A percentile compares a stretch with the other conserved stretches of the same genome.
Evolutionary conservation across 1,140 invertebrate genomes (phyloP).

Genomic region (Doryteuthis pealeii): DNA sequence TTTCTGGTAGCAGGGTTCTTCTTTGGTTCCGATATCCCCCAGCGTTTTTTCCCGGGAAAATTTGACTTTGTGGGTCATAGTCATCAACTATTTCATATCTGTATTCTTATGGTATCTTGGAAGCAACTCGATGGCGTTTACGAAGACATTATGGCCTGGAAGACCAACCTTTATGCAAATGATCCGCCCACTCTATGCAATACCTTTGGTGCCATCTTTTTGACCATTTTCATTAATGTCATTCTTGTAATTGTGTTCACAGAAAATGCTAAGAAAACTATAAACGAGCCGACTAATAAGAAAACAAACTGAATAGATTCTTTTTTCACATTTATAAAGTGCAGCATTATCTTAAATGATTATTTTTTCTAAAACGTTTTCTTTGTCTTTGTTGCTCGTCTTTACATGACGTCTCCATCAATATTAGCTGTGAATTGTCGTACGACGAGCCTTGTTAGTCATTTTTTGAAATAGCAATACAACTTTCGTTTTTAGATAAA

Average conservation of each 20-base stretch:
- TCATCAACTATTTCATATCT: slow-evolving; percentile 58
- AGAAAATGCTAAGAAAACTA: background rate
- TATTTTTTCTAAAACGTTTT: too few relatives aligned
- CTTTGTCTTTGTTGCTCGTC: too few relatives aligned
- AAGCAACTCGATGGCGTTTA: slow-evolving; percentile 53
- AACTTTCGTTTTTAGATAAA: too few relatives aligned
- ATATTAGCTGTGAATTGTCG: too few relatives aligned
- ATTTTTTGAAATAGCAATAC: too few relatives aligned
- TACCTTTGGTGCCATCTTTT: slow-evolving; percentile 44
- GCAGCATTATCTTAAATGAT: too few relatives aligned
- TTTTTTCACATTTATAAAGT: too few relatives aligned
- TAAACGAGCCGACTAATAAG: too few relatives aligned
- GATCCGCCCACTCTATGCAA: slow-evolving; percentile 40
- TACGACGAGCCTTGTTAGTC: too few relatives aligned
- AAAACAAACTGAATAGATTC: too few relatives aligned
- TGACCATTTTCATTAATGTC: slow-evolving; percentile 33
- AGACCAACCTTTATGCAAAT: slow-evolving; percentile 6
- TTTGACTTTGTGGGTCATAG: slow-evolving; percentile 58
- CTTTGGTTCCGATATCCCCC: slow-evolving; percentile 56
- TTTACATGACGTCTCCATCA: too few relatives aligned
- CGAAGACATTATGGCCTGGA: slow-evolving; percentile 32
- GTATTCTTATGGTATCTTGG: slow-evolving; percentile 51
- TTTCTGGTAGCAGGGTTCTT: slow-evolving; percentile 53
- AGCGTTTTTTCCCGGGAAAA: slow-evolving; percentile 53
- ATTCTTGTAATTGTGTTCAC: slow-evolving; percentile 32